phyloP scores from a whole-genome alignment of 2,888 invertebrate species.

The Morpho deidamia region DNA sequence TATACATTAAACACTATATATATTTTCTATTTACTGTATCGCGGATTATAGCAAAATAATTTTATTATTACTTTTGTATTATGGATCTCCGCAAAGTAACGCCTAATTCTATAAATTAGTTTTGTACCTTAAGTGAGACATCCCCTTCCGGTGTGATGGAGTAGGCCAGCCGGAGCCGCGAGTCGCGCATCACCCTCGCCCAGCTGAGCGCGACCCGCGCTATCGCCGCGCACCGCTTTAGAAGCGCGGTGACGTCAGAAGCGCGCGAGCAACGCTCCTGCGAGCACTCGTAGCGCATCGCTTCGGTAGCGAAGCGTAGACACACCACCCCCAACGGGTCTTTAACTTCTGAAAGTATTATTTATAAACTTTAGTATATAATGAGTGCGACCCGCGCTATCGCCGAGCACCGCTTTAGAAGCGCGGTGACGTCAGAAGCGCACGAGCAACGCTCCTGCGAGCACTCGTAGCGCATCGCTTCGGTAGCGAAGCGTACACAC shows the following conservation, averaged over 20 bases:
- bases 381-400: constrained; percentile 38
- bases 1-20: too few species aligned
- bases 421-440: constrained; percentile 30
- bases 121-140: constrained; percentile 46
- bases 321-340: constrained; percentile 44
- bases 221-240: constrained; percentile 38
- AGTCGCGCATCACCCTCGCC: constrained; percentile 49
- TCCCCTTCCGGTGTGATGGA: constrained; percentile 33
- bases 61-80: too few species aligned
- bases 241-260: constrained; percentile 30
- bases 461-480: constrained; percentile 40
- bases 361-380: too few species aligned
- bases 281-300: constrained; percentile 37
- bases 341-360: constrained; percentile 39
- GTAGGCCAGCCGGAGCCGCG: constrained; percentile 48
- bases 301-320: constrained; percentile 43
- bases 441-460: constrained; percentile 15
- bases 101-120: too few species aligned
- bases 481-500: constrained; percentile 45
- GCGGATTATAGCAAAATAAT: too few species aligned
- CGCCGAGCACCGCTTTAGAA: constrained; percentile 39
- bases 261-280: constrained; percentile 24
- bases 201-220: constrained; percentile 42
- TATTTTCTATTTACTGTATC: too few species aligned
- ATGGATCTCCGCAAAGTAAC: too few species aligned